Evolutionary conservation across 2,888 invertebrate genomes (phyloP).

Genomic region (Brenthis hecate): DNA sequence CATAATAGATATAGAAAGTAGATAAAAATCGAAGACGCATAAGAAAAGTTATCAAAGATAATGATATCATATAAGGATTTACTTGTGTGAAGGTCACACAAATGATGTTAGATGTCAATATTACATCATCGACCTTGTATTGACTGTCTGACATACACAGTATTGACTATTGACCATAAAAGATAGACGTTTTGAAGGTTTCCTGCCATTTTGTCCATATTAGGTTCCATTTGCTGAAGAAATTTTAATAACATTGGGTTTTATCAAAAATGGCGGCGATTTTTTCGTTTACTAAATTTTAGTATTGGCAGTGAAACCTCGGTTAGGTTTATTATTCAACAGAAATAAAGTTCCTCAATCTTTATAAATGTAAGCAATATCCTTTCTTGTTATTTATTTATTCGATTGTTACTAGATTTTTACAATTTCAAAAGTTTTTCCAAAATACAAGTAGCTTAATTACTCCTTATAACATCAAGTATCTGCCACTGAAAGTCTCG

Average conservation of each 20-base stretch:
- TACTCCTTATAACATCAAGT: no score
- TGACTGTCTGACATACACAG: neutral
- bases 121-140: slow-evolving; percentile 25
- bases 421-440: no score
- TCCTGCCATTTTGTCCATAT: neutral
- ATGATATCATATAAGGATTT: slow-evolving; percentile 20
- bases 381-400: no score
- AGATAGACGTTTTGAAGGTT: slow-evolving; percentile 2
- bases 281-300: no score
- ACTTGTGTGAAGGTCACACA: slow-evolving; percentile 14
- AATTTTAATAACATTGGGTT: neutral
- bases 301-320: no score
- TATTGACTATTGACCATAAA: slow-evolving; percentile 13
- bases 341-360: no score
- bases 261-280: neutral
- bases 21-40: neutral
- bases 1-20: neutral
- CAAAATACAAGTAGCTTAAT: no score
- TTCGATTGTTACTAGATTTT: no score
- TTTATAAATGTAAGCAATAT: no score
- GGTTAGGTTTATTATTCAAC: no score
- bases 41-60: slow-evolving; percentile 7
- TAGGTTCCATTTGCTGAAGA: neutral
- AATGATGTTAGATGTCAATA: slow-evolving; percentile 24
- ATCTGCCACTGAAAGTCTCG: no score